Conservation (phyloP, 2,113 vertebrate species). For the Ursus arctos region DNA sequence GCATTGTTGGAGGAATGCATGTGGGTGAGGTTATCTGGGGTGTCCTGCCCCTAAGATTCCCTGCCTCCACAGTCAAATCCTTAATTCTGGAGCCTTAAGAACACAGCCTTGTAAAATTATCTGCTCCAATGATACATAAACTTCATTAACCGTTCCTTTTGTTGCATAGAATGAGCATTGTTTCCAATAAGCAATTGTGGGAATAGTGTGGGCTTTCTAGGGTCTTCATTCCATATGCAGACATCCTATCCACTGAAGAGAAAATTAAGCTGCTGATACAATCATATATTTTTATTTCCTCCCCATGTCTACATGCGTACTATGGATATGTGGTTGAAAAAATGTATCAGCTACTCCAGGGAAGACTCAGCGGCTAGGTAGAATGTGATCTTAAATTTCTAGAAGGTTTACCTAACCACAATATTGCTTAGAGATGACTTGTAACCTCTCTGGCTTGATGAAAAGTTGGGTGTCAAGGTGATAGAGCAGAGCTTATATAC, state of each 20-base stretch:
- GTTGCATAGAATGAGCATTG: conserved; percentile 79
- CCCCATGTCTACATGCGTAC: not conserved
- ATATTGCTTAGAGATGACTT: conserved; percentile 55
- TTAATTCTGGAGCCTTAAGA: conserved; percentile 80
- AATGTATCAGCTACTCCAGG: not conserved
- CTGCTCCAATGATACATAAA: conserved; percentile 80
- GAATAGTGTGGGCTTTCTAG: conserved; percentile 84
- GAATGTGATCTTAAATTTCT: conserved; percentile 43
- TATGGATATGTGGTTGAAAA: not conserved
- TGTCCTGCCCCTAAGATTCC: conserved; percentile 70
- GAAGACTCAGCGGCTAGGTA: not conserved
- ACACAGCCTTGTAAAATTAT: conserved; percentile 84
- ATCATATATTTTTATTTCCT: conserved; percentile 79
- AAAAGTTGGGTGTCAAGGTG: not conserved
- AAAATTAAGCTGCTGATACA: conserved; percentile 67
- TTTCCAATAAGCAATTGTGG: conserved; percentile 85
- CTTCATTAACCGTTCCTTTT: conserved; percentile 84
- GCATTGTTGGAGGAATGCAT: conserved; percentile 70
- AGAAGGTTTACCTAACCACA: conserved; percentile 18
- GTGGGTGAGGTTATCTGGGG: conserved; percentile 79
- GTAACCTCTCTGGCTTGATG: not conserved
- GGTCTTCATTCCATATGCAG: conserved; percentile 83
- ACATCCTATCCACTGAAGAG: conserved; percentile 80
- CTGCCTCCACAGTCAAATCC: conserved; percentile 76
- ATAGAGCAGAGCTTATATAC: not conserved